Base-by-base conservation (phyloP, 1,140 invertebrate genomes). In the Adelges cooleyi region DNA sequence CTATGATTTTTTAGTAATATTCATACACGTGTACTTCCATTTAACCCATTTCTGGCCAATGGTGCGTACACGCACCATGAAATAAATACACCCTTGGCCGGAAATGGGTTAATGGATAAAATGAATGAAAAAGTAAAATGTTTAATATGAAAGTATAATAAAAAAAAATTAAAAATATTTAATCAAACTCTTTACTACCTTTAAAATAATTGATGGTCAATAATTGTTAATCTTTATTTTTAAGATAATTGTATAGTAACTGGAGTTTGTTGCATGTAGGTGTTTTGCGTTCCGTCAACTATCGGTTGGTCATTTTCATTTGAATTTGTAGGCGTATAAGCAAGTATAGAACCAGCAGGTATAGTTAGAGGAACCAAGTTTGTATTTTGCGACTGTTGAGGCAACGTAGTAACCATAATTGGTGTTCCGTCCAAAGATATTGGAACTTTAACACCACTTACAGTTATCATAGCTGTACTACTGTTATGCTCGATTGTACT, bases 361-460 rank as follows among this genome's bases (percentile, higher is more conserved):
- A 62, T 15, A 3, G 18, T 48, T 0, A 33, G 40, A 25, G 42
- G 42, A 20, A 44, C 40, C 4, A 17, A 17, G 4, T 46, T 42
- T 29, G 44, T 23, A 18, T 27, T 59, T 48, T 62, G 42, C 27
- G 56, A 15, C 33, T 33, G 42, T 13, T 27, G 42, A 40, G 56
- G 56, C 13, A 62, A 20, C 15, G 56, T 29, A 48, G 42, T 29
- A 8, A 62, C 56, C 56, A 62, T 62, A 33, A 62, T 48, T 48
- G 56, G 56, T 46, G 42, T 3, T 15, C 27, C 56, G 22, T 62
- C 56, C 33, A 62, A 46, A 2, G 56, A 33, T 62, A 62, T 29
- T 62, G 56, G 56, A 62, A 62, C 17, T 62, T 62, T 62, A 13
- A 62, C 56, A 18, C 56, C 56, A 29, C 56, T 62, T 10, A 62